Conservation (phyloP, 2,888 invertebrate species). For the Trachelus stipa region DNA sequence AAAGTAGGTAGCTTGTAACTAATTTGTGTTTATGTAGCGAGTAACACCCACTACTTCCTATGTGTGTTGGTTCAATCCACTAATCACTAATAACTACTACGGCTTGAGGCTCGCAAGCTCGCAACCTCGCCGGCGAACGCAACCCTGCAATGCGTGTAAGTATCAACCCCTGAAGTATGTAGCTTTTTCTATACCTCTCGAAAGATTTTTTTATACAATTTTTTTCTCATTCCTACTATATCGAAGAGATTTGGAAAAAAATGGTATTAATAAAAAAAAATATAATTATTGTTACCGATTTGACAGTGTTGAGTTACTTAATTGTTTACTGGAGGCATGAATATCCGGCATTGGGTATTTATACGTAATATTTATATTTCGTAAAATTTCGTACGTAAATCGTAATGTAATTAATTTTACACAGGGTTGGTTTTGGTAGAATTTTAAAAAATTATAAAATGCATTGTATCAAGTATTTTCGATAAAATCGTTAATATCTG, state of each 20-base stretch:
- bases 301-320: neutral
- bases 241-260: neutral
- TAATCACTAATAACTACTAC: conserved; percentile 62
- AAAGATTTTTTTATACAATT: too few species aligned
- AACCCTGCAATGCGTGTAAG: conserved; percentile 56
- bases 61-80: conserved; percentile 62
- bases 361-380: neutral
- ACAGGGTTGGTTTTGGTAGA: neutral
- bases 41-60: conserved; percentile 60
- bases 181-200: conserved; percentile 10
- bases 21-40: conserved; percentile 66
- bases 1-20: conserved; percentile 63
- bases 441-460: neutral
- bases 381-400: neutral
- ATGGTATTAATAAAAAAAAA: too few species aligned
- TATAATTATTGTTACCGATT: neutral
- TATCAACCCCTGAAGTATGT: conserved; percentile 39
- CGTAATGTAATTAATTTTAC: neutral
- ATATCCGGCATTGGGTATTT: neutral
- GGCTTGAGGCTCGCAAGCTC: conserved; percentile 58
- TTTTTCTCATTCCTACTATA: neutral
- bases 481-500: neutral
- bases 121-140: conserved; percentile 52
- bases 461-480: neutral
- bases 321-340: neutral